Evolutionary conservation across 2,113 vertebrate genomes (phyloP), one percentile per base, ranked within the genome.

Genomic region (Elephantulus edwardii): DNA sequence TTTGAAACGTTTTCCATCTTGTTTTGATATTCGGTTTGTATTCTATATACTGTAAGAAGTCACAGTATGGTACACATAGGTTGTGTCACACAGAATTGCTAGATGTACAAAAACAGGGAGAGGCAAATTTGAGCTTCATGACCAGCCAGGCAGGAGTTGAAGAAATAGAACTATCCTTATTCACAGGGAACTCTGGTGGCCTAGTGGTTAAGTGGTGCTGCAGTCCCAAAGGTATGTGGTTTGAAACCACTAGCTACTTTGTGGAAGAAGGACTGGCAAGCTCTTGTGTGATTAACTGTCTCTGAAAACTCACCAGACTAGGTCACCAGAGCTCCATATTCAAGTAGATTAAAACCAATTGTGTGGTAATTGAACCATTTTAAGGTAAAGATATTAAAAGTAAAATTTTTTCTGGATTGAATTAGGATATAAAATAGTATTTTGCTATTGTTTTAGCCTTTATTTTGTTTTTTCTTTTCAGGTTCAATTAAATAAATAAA

Each of bases 351-450:
- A n/a, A n/a, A n/a, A n/a, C n/a, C n/a, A n/a, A n/a, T n/a, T n/a
- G n/a, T n/a, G n/a, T 9, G 28, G 10, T 20, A 95, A 96, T 96
- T 88, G 95, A 85, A 60, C 95, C 48, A 92, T 64, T 94, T 96
- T 94, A 91, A 97, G 91, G 60, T 44, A 88, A 96, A 54, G 13
- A 62, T 82, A 96, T 88, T 86, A 71, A 95, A 96, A 97, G 90
- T 89, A 95, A 96, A 86, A 85, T 95, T 96, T 97, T 96, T 96
- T 96, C 95, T 94, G 91, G 95, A 95, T 95, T 95, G 74, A 83
- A 60, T 89, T 93, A 95, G 85, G 90, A 93, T 89, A 77, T 78
- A 76, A 97, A 96, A 86, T 90, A 83, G 58, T 92, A 83, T 95
- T 71, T 17, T 38, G 28, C 78, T 78, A 42, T n/a, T 68, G 66